phyloP scores from a whole-genome alignment of 2,888 invertebrate genomes.

The Glyphotaelius pellucidus region DNA sequence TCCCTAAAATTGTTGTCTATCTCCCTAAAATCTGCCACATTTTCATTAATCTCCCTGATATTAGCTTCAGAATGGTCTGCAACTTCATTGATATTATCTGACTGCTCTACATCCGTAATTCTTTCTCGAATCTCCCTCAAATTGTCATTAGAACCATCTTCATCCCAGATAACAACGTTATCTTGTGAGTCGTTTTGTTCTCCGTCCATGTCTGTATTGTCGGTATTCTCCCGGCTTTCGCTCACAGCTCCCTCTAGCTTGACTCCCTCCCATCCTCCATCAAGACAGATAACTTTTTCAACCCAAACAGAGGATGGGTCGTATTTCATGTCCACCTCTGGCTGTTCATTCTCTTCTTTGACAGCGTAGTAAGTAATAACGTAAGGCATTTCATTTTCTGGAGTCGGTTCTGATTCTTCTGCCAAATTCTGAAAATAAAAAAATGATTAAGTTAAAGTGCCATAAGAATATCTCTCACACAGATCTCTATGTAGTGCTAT shows the following conservation, averaged over 20 bases:
- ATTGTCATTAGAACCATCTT: not conserved
- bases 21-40: not conserved
- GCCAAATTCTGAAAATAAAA: slow-evolving; percentile 8
- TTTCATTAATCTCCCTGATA: not conserved
- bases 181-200: not conserved
- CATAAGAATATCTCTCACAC: too few species aligned
- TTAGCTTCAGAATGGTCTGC: not conserved
- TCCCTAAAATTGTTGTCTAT: not conserved
- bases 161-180: not conserved
- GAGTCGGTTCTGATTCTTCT: not conserved
- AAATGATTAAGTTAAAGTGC: not conserved
- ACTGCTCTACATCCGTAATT: not conserved
- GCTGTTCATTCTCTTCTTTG: not conserved
- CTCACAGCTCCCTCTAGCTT: not conserved
- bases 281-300: slow-evolving; percentile 3
- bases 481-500: too few species aligned
- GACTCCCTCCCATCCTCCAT: not conserved
- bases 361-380: slow-evolving; percentile 8
- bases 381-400: not conserved
- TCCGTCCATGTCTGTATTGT: not conserved
- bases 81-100: not conserved
- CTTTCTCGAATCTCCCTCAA: not conserved
- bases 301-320: slow-evolving; percentile 7
- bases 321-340: not conserved
- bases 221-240: not conserved